Percentiles rank a stretch among this genome's conserved stretches.
Evolutionary conservation across 1,140 invertebrate species (phyloP).

Genomic region (Tenebrio molitor): DNA sequence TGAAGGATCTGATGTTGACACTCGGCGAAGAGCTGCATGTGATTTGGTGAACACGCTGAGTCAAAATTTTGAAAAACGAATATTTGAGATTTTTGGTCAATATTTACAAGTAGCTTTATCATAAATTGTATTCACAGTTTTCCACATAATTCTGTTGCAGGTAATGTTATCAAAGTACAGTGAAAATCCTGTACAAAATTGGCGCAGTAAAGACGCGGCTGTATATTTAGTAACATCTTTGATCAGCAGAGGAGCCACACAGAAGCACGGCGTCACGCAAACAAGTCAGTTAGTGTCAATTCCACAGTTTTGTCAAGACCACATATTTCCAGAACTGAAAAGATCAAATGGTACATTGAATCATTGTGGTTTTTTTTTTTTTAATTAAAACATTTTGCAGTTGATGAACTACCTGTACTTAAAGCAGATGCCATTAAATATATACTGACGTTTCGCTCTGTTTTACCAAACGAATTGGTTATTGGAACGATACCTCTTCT

Average conservation of each 20-base stretch:
- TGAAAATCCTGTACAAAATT: conserved; percentile 81
- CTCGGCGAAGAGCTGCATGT: conserved; percentile 93
- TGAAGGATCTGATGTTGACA: conserved; percentile 98
- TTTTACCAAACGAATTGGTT: conserved; percentile 85
- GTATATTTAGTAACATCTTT: conserved; percentile 96
- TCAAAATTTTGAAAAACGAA: conserved; percentile 90
- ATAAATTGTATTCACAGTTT: no score
- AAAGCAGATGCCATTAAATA: conserved; percentile 98
- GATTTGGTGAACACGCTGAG: conserved; percentile 94
- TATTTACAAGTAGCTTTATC: conserved; percentile 86
- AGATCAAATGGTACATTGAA: conserved; percentile 74
- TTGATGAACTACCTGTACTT: conserved; percentile 89
- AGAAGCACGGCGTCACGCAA: conserved; percentile 91
- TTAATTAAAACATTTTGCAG: no score
- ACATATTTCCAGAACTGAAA: conserved; percentile 89
- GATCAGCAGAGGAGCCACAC: conserved; percentile 91
- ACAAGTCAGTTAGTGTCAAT: conserved; percentile 92
- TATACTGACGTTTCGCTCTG: conserved; percentile 93
- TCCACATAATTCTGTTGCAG: no score
- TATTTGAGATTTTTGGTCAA: conserved; percentile 92
- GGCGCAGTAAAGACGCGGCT: conserved; percentile 96
- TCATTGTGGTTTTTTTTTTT: conserved; percentile 17
- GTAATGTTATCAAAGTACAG: conserved; percentile 85
- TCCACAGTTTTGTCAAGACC: conserved; percentile 86
- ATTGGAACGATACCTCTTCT: conserved; percentile 82